Percentiles rank a stretch among this genome's conserved stretches.
phyloP scores from a whole-genome alignment of 2,888 invertebrate genomes.

The Pseudanteris insignis region DNA sequence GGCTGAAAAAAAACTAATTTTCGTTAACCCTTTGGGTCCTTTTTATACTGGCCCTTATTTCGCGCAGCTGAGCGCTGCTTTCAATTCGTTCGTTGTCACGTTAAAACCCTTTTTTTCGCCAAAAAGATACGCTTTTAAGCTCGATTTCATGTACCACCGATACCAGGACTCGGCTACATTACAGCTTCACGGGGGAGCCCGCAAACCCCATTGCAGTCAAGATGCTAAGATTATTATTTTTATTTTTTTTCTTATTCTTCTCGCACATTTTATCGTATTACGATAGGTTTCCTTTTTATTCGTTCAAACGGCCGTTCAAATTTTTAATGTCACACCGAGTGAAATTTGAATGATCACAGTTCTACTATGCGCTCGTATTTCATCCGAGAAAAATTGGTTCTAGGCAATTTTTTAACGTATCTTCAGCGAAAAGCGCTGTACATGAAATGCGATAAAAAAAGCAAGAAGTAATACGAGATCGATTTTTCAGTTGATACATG shows the following conservation, averaged over 20 bases:
- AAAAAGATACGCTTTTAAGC: slow-evolving; percentile 60
- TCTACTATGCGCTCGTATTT: slow-evolving; percentile 32
- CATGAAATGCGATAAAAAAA: slow-evolving; percentile 27
- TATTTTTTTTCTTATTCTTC: too few species aligned
- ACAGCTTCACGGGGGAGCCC: slow-evolving; percentile 43
- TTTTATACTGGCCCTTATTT: slow-evolving; percentile 11
- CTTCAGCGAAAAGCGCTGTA: slow-evolving; percentile 13
- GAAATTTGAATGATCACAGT: slow-evolving; percentile 34
- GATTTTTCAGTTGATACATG: slow-evolving; percentile 33
- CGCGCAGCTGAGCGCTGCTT: slow-evolving; percentile 46
- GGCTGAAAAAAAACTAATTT: slow-evolving; percentile 45
- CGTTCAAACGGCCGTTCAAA: slow-evolving; percentile 25
- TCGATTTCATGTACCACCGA: slow-evolving; percentile 60
- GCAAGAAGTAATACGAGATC: slow-evolving; percentile 28
- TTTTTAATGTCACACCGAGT: slow-evolving; percentile 25
- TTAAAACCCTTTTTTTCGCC: slow-evolving; percentile 54
- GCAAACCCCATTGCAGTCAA: too few species aligned
- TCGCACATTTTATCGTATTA: too few species aligned
- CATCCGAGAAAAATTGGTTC: slow-evolving; percentile 39
- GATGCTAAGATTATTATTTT: too few species aligned
- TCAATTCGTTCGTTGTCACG: slow-evolving; percentile 55
- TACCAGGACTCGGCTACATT: too few species aligned
- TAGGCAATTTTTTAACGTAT: slow-evolving; percentile 33
- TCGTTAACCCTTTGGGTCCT: slow-evolving; percentile 34
- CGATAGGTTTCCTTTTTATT: slow-evolving; percentile 8